Evolutionary conservation across 1,140 invertebrate species (phyloP), one percentile per base, ranked within the genome.

Genomic region (Drosophila nannoptera): DNA sequence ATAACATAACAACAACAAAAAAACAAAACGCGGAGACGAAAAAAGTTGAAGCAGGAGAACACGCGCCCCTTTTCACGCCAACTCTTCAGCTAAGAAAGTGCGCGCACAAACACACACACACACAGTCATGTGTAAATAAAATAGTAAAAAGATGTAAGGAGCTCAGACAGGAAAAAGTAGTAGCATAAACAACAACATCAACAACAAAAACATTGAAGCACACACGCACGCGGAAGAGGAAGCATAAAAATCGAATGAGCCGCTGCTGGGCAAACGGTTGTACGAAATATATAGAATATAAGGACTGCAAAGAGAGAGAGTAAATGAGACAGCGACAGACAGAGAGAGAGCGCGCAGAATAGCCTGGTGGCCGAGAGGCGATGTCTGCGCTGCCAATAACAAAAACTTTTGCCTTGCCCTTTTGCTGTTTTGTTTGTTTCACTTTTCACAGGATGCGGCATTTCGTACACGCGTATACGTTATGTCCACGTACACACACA

Each of bases 371-470:
- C 58, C 32, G 16, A 61, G 33, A 50, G 45, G 16, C 45, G 36
- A 46, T 70, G 68, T 70, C 68, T 70, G 62, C 33, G 62, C 22
- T 59, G 55, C 56, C 49, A 68, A 82, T 50, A 83, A 80, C 73
- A 81, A 83, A 22, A 74, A 83, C 73, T 78, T 84, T 82, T 82
- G 71, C 75, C 78, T 67, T 84, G 64, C 55, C 55, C 50, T 61
- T 67, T 71, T 67, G 31, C 38, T 48, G 46, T 75, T 83, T 63
- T 80, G 73, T 84, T 83, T 84, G 67, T 83, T 75, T 83, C 73
- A 73, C 72, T 73, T 58, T 73, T 70, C 63, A 75, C 69, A 83
- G 80, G 80, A 83, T 83, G 80, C 80, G 80, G 80, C 80, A 43
- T 82, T 82, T 82, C 52, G 58, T 59, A 67, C 38, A 46, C 42